phyloP scores from a whole-genome alignment of 2,113 vertebrate genomes.

The Syrrhaptes paradoxus region DNA sequence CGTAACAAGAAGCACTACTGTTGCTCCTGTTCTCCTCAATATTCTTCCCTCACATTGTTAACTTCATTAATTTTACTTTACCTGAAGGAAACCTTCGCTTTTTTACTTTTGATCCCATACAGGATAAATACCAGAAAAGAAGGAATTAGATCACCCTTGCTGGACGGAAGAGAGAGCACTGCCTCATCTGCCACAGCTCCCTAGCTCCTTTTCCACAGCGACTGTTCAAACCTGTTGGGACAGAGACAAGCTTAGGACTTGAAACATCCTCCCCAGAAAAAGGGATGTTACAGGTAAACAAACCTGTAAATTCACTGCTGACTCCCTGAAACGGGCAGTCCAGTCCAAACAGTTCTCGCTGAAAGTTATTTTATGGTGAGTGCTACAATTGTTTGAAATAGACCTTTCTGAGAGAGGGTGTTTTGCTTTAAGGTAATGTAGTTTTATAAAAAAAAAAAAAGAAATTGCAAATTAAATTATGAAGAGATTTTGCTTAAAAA shows the following conservation, averaged over 20 bases:
- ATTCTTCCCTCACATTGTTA: neutral
- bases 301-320: neutral
- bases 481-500: neutral
- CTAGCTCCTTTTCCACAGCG: neutral
- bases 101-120: neutral
- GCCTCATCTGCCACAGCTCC: neutral
- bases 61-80: neutral
- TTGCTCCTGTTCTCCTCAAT: neutral
- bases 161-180: neutral
- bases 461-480: neutral
- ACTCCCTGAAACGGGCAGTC: neutral
- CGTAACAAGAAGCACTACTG: neutral
- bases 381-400: neutral
- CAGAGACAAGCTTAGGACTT: neutral
- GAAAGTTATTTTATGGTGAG: neutral
- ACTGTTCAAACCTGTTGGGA: neutral
- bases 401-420: neutral
- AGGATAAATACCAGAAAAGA: neutral
- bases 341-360: neutral
- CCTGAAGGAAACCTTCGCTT: neutral
- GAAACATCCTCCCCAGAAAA: neutral
- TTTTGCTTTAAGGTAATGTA: neutral
- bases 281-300: neutral
- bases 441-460: neutral
- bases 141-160: neutral